Evolutionary conservation across 2,888 invertebrate genomes (phyloP).

Genomic region (Tenthredo amoena): DNA sequence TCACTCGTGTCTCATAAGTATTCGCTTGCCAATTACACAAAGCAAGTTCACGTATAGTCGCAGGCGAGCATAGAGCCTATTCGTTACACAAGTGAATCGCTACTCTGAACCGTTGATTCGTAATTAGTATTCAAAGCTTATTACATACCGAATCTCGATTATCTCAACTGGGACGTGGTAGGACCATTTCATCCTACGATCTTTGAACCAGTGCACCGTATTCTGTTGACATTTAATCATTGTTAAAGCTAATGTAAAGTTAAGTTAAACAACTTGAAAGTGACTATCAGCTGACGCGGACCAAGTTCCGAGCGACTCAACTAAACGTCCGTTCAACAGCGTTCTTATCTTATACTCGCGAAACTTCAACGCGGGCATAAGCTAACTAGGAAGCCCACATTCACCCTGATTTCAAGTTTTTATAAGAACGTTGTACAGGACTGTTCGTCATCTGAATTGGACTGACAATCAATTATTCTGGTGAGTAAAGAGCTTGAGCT

Average conservation of each 20-base stretch:
- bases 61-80: not conserved
- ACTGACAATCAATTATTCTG: not conserved
- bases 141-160: not conserved
- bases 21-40: not conserved
- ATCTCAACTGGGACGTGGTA: not conserved
- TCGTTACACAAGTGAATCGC: not conserved
- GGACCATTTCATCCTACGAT: not conserved
- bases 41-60: not conserved
- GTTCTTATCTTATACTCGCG: constrained; percentile 36
- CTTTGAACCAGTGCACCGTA: not conserved
- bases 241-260: not conserved
- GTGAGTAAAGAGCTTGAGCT: not conserved
- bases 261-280: not conserved
- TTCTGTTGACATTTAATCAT: constrained; percentile 36
- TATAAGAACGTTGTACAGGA: not conserved
- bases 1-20: not conserved
- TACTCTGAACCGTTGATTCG: not conserved
- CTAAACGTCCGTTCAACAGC: constrained; percentile 5
- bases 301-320: not conserved
- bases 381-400: not conserved
- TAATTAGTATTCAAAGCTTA: not conserved
- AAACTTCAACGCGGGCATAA: constrained; percentile 14
- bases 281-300: not conserved
- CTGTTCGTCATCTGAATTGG: not conserved
- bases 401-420: not conserved